Evolutionary conservation across 2,113 vertebrate species (phyloP), one percentile per base, ranked within the genome.

Genomic region (Bos indicus): DNA sequence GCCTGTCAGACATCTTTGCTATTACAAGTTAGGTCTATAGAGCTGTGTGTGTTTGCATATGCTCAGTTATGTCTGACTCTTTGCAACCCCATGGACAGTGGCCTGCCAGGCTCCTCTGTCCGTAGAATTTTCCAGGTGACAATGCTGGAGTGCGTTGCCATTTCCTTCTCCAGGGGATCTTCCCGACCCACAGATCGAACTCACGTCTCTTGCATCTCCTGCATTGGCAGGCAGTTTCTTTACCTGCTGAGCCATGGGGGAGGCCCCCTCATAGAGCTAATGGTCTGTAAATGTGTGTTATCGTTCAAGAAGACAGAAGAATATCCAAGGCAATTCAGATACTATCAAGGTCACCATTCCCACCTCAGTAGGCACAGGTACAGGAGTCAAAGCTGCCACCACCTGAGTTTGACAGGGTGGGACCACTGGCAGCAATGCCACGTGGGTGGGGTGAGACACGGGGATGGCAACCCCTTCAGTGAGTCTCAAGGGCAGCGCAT

Each of bases 71-170:
- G n/a, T 67, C 64, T 5, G 1, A 21, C 17, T n/a, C n/a, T 67
- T 67, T 36, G 64, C 64, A 71, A 36, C n/a, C 64, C 19, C 64
- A 36, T 21, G 9, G 33, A 36, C 9, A 36, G 4, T 71, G 36
- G 64, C n/a, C 10, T 36, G 19, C n/a, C 64, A 36, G 17, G 64
- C 64, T 71, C n/a, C n/a, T 71, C 64, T 71, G 17, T 71, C 64
- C 64, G 0, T 71, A 9, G 17, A 71, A 21, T 36, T 71, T 67
- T 71, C 64, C 64, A 21, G 17, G 2, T 0, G 0, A 21, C 9
- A 36, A 6, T 21, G 19, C 17, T 36, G n/a, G 64, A 71, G 64
- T 36, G 4, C n/a, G 64, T 36, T 36, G n/a, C 64, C n/a, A 71
- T 71, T 71, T 71, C n/a, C n/a, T 71, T 23, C n/a, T 36, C 64